Evolutionary conservation across 2,888 invertebrate species (phyloP).

Genomic region (Scaptomyza reducta): DNA sequence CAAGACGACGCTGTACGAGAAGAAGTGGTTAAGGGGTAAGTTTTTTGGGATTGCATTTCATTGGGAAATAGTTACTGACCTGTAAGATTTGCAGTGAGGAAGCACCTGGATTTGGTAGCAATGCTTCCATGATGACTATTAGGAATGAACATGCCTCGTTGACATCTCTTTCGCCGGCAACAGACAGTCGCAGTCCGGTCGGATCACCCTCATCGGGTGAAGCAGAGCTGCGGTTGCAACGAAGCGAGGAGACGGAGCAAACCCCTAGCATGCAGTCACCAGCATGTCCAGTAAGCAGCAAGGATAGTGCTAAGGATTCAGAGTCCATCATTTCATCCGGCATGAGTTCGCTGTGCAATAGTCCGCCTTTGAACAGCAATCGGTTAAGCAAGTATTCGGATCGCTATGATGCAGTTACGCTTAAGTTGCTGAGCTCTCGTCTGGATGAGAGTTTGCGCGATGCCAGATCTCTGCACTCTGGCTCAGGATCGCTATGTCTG

Average conservation of each 20-base stretch:
- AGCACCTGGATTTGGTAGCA: constrained; percentile 75
- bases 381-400: constrained; percentile 82
- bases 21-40: constrained; percentile 73
- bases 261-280: constrained; percentile 22
- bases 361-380: constrained; percentile 78
- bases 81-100: constrained; percentile 62
- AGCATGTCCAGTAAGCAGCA: constrained; percentile 61
- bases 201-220: constrained; percentile 68
- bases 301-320: constrained; percentile 80
- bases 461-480: constrained; percentile 76
- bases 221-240: constrained; percentile 35
- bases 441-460: constrained; percentile 77
- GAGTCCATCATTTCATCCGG: constrained; percentile 82
- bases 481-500: constrained; percentile 71
- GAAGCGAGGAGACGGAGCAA: constrained; percentile 19
- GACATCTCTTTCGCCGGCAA: constrained; percentile 50
- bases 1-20: constrained; percentile 60
- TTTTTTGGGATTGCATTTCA: background rate
- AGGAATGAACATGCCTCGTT: constrained; percentile 76
- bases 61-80: background rate
- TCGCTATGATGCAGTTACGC: constrained; percentile 80
- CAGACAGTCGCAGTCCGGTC: constrained; percentile 49
- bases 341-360: constrained; percentile 82
- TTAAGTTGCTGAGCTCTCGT: constrained; percentile 76
- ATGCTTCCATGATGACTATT: constrained; percentile 78